phyloP scores from a whole-genome alignment of 1,140 invertebrate species.

The Cydia strobilella region DNA sequence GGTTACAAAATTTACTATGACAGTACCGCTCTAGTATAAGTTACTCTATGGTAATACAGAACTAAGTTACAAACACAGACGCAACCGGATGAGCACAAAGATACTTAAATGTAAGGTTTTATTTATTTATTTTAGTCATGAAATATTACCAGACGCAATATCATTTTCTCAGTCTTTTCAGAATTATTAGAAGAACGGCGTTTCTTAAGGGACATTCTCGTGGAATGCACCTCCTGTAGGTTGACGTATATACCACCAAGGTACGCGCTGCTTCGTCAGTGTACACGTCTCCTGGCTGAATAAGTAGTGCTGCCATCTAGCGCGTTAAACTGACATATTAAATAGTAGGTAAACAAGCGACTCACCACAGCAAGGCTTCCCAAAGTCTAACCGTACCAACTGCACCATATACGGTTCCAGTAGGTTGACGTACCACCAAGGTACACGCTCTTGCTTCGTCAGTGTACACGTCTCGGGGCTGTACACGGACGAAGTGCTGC shows the following conservation, averaged over 20 bases:
- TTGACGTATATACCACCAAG: conserved; percentile 99
- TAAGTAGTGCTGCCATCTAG: conserved; percentile 94
- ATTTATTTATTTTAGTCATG: too few relatives aligned
- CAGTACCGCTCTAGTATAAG: too few relatives aligned
- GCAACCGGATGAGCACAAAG: too few relatives aligned
- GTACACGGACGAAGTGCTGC: conserved; percentile 91
- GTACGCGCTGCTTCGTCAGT: conserved; percentile 87
- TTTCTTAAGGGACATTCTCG: too few relatives aligned
- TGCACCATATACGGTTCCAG: conserved; percentile 98
- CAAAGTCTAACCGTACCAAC: conserved; percentile 94
- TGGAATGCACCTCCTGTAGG: conserved; percentile 95
- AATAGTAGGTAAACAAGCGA: background rate
- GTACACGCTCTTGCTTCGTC: conserved; percentile 89
- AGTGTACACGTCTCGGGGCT: conserved; percentile 92
- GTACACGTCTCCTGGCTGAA: conserved; percentile 93
- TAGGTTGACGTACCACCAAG: conserved; percentile 98
- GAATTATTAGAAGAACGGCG: too few relatives aligned
- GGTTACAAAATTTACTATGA: too few relatives aligned
- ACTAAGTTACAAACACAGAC: too few relatives aligned
- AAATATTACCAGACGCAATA: too few relatives aligned
- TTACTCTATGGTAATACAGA: too few relatives aligned
- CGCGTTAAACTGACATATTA: background rate
- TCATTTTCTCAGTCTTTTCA: too few relatives aligned
- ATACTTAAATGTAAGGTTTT: too few relatives aligned
- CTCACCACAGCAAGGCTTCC: conserved; percentile 94